A percentile compares a stretch with the other conserved stretches of the same genome.
phyloP scores from a whole-genome alignment of 2,113 vertebrate genomes.

The Glaucidium brasilianum region DNA sequence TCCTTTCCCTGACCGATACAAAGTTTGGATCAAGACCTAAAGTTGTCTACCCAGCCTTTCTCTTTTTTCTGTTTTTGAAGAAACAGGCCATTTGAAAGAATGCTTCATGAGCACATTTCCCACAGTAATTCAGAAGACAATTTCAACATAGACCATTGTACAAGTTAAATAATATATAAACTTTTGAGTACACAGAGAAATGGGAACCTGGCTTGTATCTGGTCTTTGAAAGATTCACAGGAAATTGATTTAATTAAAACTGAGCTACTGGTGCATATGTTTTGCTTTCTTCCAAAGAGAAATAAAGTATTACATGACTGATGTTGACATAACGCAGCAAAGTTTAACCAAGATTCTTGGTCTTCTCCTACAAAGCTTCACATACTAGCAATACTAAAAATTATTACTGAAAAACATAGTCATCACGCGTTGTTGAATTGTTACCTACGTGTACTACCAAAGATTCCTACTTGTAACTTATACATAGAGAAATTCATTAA shows the following conservation, averaged over 20 bases:
- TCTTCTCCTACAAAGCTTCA: background rate
- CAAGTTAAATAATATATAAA: conserved; percentile 66
- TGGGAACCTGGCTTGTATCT: conserved; percentile 21
- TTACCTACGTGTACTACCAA: background rate
- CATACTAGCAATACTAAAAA: background rate
- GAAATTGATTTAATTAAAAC: conserved; percentile 57
- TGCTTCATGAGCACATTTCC: conserved; percentile 5
- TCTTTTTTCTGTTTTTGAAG: background rate
- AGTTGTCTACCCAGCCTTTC: background rate
- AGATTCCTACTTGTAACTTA: background rate
- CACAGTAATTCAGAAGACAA: conserved; percentile 24
- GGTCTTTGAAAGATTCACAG: background rate
- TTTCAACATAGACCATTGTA: conserved; percentile 21
- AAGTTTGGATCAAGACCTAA: background rate
- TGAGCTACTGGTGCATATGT: conserved; percentile 23
- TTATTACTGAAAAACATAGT: background rate
- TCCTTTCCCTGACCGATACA: background rate
- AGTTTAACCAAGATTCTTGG: background rate
- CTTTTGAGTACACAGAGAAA: conserved; percentile 41
- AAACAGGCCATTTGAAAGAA: background rate
- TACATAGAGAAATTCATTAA: background rate
- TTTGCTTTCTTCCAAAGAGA: conserved; percentile 22
- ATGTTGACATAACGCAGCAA: conserved; percentile 3
- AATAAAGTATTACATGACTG: conserved; percentile 20
- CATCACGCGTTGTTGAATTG: background rate